Conservation (phyloP, 2,113 vertebrate genomes). For the Indicator indicator region DNA sequence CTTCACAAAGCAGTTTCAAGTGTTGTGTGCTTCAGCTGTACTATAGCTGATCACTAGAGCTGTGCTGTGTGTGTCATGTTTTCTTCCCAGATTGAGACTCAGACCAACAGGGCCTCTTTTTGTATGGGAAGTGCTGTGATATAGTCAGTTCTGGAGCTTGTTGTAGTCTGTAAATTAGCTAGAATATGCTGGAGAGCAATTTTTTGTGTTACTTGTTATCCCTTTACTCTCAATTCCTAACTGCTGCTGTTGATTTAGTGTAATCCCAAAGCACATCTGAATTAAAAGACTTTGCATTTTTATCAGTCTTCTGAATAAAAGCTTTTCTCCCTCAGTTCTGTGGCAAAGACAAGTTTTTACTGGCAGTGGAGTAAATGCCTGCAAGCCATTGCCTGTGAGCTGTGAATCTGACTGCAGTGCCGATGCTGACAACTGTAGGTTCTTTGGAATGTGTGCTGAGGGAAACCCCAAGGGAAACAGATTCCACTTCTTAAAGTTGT, state of each 20-base stretch:
- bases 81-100: background rate
- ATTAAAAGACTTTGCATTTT: constrained; percentile 53
- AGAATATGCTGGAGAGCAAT: background rate
- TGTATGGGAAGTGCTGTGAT: constrained; percentile 22
- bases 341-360: background rate
- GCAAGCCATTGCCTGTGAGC: background rate
- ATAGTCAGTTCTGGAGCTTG: background rate
- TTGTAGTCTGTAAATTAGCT: constrained; percentile 9
- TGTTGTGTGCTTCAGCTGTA: background rate
- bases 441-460: background rate
- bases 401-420: background rate
- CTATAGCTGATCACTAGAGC: background rate
- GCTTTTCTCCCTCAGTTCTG: background rate
- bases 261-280: constrained; percentile 29
- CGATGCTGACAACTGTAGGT: background rate
- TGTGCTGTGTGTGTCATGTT: background rate
- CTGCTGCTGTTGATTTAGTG: constrained; percentile 40
- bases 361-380: background rate
- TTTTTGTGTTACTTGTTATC: background rate
- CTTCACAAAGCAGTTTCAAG: background rate
- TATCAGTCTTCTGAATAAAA: background rate
- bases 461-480: background rate
- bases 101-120: background rate
- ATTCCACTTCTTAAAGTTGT: background rate
- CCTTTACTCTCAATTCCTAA: background rate